Percentiles rank a stretch among this genome's conserved stretches.
Evolutionary conservation across 2,113 vertebrate species (phyloP).

Genomic region (Gymnarchus niloticus): DNA sequence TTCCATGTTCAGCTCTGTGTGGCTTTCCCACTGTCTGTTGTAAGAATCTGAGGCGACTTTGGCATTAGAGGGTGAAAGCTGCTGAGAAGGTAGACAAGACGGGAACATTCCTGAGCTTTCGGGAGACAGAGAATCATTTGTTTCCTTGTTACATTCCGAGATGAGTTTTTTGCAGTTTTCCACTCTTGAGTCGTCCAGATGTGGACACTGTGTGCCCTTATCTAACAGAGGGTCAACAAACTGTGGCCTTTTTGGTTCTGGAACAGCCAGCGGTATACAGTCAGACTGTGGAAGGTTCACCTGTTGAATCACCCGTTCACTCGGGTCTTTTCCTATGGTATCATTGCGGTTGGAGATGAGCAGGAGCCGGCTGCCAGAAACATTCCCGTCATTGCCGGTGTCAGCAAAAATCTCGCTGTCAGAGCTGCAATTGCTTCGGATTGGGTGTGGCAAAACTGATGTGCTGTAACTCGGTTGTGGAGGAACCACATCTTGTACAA

Average conservation of each 20-base stretch:
- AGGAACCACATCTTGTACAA: constrained; percentile 53
- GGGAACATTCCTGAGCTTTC: constrained; percentile 26
- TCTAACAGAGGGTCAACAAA: constrained; percentile 32
- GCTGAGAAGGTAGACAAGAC: background rate
- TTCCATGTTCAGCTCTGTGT: constrained; percentile 23
- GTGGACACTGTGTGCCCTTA: constrained; percentile 35
- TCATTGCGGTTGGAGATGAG: constrained; percentile 55
- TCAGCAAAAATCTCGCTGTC: constrained; percentile 50
- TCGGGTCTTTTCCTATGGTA: constrained; percentile 39
- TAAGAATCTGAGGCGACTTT: constrained; percentile 27
- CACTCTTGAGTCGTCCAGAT: constrained; percentile 27
- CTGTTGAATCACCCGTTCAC: constrained; percentile 39
- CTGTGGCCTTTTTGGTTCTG: constrained; percentile 39
- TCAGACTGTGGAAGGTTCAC: constrained; percentile 43
- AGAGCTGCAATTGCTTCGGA: constrained; percentile 50
- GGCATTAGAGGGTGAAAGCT: constrained; percentile 25
- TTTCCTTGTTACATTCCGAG: constrained; percentile 35
- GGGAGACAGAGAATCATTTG: constrained; percentile 28
- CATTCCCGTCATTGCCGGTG: constrained; percentile 52
- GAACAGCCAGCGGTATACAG: constrained; percentile 27
- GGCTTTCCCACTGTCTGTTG: constrained; percentile 36
- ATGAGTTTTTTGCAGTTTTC: constrained; percentile 23
- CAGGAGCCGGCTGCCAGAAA: constrained; percentile 46
- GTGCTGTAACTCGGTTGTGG: constrained; percentile 53
- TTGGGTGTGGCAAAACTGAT: constrained; percentile 35